Evolutionary conservation across 1,140 invertebrate genomes (phyloP).

Genomic region (Episyrphus balteatus): DNA sequence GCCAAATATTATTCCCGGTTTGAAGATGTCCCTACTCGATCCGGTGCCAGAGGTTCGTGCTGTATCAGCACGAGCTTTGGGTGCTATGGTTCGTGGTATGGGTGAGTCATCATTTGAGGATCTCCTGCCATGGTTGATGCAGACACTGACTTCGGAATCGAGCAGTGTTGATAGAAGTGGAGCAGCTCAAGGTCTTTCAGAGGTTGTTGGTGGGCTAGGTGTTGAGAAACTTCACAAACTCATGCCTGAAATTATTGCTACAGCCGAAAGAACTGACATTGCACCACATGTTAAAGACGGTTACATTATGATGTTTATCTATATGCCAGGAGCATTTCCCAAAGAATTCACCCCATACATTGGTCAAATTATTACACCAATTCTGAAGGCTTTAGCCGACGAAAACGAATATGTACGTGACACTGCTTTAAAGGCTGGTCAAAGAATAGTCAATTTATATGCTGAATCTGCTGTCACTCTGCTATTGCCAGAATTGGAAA

Average conservation of each 20-base stretch:
- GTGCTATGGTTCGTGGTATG: conserved; percentile 94
- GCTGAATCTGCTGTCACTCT: conserved; percentile 91
- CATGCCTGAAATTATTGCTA: conserved; percentile 97
- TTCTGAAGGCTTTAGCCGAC: conserved; percentile 93
- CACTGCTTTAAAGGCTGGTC: conserved; percentile 91
- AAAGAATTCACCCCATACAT: conserved; percentile 94
- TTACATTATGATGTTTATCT: conserved; percentile 99
- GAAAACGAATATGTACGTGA: conserved; percentile 98
- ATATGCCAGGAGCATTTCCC: conserved; percentile 94
- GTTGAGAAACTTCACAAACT: conserved; percentile 89
- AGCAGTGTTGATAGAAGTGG: conserved; percentile 94
- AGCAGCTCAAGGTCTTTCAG: conserved; percentile 91
- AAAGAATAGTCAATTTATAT: conserved; percentile 92
- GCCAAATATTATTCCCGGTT: conserved; percentile 89
- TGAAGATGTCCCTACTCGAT: conserved; percentile 93
- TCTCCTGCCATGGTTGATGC: conserved; percentile 95
- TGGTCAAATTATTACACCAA: conserved; percentile 94
- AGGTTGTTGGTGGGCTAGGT: conserved; percentile 92
- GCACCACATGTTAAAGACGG: conserved; percentile 97
- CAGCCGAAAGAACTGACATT: conserved; percentile 87
- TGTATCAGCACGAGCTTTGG: conserved; percentile 86
- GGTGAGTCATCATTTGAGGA: conserved; percentile 92
- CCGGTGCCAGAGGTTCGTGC: conserved; percentile 92
- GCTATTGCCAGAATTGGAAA: conserved; percentile 87
- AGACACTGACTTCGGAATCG: conserved; percentile 90